phyloP scores from a whole-genome alignment of 2,888 invertebrate genomes.

The Pristionchus entomophagus region DNA sequence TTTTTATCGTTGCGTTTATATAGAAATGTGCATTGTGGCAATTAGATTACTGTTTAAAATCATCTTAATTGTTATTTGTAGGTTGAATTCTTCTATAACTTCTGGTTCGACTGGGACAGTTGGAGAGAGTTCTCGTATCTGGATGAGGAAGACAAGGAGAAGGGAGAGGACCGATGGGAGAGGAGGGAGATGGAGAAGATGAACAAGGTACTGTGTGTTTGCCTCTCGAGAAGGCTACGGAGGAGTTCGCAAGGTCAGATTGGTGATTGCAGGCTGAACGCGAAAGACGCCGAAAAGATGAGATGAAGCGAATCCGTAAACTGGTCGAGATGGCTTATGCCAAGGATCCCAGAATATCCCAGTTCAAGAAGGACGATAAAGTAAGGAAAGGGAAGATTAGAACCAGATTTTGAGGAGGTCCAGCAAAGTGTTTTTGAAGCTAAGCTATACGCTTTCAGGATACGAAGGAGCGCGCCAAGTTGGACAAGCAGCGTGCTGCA shows the following conservation, averaged over 20 bases:
- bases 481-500: conserved; percentile 54
- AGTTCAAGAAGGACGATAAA: conserved; percentile 93
- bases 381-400: conserved; percentile 80
- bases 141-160: conserved; percentile 98
- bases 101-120: conserved; percentile 96
- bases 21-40: not conserved
- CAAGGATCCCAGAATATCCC: conserved; percentile 91
- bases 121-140: conserved; percentile 99
- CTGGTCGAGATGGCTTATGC: conserved; percentile 94
- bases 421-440: not conserved
- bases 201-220: conserved; percentile 83
- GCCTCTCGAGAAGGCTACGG: no score
- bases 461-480: conserved; percentile 58
- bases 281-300: conserved; percentile 94
- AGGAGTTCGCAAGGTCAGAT: not conserved
- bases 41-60: no score
- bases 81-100: conserved; percentile 94
- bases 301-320: conserved; percentile 90
- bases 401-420: not conserved
- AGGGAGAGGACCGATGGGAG: conserved; percentile 94
- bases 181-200: conserved; percentile 98
- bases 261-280: conserved; percentile 81
- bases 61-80: not conserved
- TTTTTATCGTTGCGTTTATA: not conserved
- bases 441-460: conserved; percentile 49